phyloP scores from a whole-genome alignment of 2,113 vertebrate genomes.

The Acrocephalus kingi region DNA sequence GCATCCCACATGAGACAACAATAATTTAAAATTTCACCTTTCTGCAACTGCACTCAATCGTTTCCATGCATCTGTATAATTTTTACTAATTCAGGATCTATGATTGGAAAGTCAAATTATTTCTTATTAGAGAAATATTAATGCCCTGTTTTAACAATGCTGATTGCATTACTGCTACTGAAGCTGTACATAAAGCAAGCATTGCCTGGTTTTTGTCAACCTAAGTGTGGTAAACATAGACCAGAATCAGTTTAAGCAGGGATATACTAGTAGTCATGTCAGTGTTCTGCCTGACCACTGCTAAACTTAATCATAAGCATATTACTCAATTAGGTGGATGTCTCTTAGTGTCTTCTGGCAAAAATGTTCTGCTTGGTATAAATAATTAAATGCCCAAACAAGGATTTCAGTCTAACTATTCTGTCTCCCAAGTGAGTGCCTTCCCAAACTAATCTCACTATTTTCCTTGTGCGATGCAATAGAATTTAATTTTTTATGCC shows the following conservation, averaged over 20 bases:
- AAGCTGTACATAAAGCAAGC: not conserved
- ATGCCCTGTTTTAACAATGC: not conserved
- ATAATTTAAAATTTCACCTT: not conserved
- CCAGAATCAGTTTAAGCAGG: not conserved
- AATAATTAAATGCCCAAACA: constrained; percentile 23
- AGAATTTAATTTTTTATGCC: constrained; percentile 38
- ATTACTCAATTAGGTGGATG: not conserved
- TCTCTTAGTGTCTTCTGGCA: not conserved
- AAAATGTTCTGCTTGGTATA: not conserved
- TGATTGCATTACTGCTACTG: not conserved
- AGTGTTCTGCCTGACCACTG: not conserved
- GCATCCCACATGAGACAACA: not conserved
- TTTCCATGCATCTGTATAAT: not conserved
- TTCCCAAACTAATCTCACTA: not conserved
- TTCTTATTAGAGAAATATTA: not conserved
- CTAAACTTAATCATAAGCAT: not conserved
- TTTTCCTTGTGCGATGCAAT: not conserved
- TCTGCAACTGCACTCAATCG: not conserved
- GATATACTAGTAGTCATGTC: not conserved
- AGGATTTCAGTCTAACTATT: not conserved
- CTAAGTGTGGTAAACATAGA: not conserved
- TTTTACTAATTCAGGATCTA: not conserved
- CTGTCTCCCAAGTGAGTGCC: not conserved
- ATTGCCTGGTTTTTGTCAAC: not conserved
- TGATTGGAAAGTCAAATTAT: not conserved